A percentile compares a stretch with the other conserved stretches of the same genome.
phyloP scores from a whole-genome alignment of 1,140 invertebrate genomes.

The Apolygus lucorum region DNA sequence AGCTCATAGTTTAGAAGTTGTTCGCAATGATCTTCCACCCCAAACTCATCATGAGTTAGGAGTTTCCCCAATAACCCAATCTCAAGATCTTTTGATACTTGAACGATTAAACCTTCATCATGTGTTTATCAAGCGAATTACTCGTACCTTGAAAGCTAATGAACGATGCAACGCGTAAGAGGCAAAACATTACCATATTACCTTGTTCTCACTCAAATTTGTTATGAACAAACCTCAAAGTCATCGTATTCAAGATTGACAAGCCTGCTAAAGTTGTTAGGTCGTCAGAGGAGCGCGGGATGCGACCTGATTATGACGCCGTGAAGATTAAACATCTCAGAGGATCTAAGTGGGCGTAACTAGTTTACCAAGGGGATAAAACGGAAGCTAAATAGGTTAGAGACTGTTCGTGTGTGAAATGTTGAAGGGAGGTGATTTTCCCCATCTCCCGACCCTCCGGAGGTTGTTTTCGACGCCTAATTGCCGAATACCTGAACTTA shows the following conservation, averaged over 20 bases:
- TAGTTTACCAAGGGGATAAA: conserved; percentile 14
- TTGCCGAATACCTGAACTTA: conserved; percentile 14
- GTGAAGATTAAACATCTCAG: conserved; percentile 12
- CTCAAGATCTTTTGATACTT: no score
- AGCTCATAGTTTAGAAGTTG: no score
- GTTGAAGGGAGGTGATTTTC: conserved; percentile 9
- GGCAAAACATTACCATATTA: background rate
- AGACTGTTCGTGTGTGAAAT: conserved; percentile 8
- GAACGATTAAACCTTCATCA: no score
- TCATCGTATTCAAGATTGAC: background rate
- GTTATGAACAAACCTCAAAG: background rate
- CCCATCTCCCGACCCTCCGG: background rate
- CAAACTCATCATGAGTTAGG: no score
- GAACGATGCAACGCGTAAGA: background rate
- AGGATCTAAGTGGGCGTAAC: conserved; percentile 9
- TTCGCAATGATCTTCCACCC: no score
- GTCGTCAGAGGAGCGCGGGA: background rate
- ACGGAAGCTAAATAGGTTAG: conserved; percentile 15
- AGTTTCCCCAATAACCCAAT: no score
- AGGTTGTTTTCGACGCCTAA: conserved; percentile 11
- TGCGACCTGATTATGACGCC: conserved; percentile 14
- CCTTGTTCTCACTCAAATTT: background rate
- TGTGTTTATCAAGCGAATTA: no score
- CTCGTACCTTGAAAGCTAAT: no score
- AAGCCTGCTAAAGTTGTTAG: background rate